Evolutionary conservation across 2,888 invertebrate species (phyloP), one percentile per base, ranked within the genome.

Genomic region (Nomada fabriciana): DNA sequence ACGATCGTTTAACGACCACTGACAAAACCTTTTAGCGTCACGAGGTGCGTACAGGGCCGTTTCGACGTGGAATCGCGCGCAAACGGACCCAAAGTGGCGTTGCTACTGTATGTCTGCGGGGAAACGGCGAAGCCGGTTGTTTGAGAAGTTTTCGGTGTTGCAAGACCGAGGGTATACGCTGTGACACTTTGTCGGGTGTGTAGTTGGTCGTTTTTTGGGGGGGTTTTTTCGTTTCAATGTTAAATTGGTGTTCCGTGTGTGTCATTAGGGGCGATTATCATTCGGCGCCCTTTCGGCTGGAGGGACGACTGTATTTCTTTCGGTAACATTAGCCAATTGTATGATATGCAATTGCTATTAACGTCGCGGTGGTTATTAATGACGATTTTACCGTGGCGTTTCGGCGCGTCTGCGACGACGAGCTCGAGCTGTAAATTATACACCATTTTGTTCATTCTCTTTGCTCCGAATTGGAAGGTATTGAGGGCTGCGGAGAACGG

Each of bases 221-320:
- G 29, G 29, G 7, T 5, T 29, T 29, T 29, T 29, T 36, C 36
- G 36, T 36, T 36, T 36, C 36, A 55, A 73, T 63, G 63, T 77
- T 68, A 53, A 64, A 68, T 13, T 42, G 68, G 53, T 18, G 69
- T 63, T 43, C 47, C 36, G 23, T 18, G 74, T 74, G 74, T 81
- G 63, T 81, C 79, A 81, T 81, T 81, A 81, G 25, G 50, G 81
- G 59, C 63, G 74, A 79, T 81, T 74, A 80, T 80, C 80, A 64
- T 79, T 52, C 52, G 47, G 57, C 15, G 23, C 50, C n/a, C 20
- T 29, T 29, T 7, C 23, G 73, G 29, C 29, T n/a, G 15, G 42
- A 60, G 67, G 57, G 36, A 11, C 52, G 55, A 11, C 47, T 36
- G 53, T 47, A 52, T 47, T 47, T 13, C 13, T 63, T 73, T 73